Evolutionary conservation across 2,888 invertebrate species (phyloP), one percentile per base, ranked within the genome.

Genomic region (Nymphalis polychloros): DNA sequence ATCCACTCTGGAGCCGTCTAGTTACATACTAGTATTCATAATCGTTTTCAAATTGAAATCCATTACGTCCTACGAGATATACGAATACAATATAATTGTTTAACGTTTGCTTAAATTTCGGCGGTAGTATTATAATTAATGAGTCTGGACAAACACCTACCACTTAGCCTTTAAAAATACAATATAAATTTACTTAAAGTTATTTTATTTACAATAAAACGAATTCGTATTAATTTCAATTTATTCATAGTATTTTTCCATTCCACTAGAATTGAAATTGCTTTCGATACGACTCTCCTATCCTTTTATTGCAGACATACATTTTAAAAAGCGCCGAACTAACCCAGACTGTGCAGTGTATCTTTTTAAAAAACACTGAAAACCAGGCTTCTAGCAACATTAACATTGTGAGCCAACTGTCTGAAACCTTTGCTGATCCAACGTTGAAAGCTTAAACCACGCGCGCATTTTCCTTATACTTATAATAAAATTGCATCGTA

Each of bases 381-480:
- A 72, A 68, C 65, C 70, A 60, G 65, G 66, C 68, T 70, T 70
- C 68, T 61, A 67, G 72, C 41, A 70, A 70, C 72, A 70, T 70
- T 72, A 70, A 65, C 72, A 64, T 69, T 60, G 67, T 48, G 68
- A 71, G 68, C 70, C 70, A 78, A 77, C 76, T 73, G 76, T 73
- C 77, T 77, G 75, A 64, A 77, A 75, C 75, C 76, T 75, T 76
- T 64, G 67, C 75, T 81, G 77, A 85, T 84, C 82, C 84, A 72
- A 75, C 77, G 78, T 71, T 78, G 78, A 80, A 78, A 81, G 81
- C 80, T 81, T 79, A 77, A 80, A 80, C 80, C 81, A 81, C 79
- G 80, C 77, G 70, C 76, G 75, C 76, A 77, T 77, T 79, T 78
- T 80, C 75, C 74, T 70, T 75, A 72, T 74, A 73, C 72, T 31